phyloP scores from a whole-genome alignment of 2,888 invertebrate genomes.

The Orthosia gracilis region DNA sequence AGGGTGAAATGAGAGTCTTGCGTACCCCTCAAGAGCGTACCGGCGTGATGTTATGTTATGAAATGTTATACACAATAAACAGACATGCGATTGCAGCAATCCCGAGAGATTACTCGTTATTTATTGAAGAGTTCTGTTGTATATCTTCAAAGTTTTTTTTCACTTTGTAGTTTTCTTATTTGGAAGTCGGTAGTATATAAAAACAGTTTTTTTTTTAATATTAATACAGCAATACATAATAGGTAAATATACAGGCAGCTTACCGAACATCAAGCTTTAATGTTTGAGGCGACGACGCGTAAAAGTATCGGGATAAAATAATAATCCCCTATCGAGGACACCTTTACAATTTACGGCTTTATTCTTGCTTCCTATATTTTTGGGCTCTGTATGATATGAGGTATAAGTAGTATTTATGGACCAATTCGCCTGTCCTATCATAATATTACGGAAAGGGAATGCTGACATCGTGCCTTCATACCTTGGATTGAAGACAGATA shows the following conservation, averaged over 20 bases:
- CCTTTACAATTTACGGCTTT: slow-evolving; percentile 22
- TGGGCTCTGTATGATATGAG: neutral
- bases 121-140: no score
- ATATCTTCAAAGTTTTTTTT: no score
- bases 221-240: neutral
- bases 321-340: slow-evolving; percentile 32
- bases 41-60: no score
- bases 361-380: slow-evolving; percentile 23
- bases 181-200: no score
- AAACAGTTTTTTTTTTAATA: no score
- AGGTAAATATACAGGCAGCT: neutral
- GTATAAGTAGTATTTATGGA: slow-evolving; percentile 22
- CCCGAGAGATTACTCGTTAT: no score
- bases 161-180: no score
- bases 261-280: slow-evolving; percentile 16
- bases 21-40: no score
- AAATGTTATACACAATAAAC: no score
- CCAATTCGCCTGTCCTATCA: neutral
- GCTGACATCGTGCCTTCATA: neutral
- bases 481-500: neutral
- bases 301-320: slow-evolving; percentile 21
- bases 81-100: no score
- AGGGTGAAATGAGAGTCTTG: no score
- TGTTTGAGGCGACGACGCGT: neutral
- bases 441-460: neutral